Conservation (phyloP, 2,888 invertebrate genomes). For the Cerastis leucographa region DNA sequence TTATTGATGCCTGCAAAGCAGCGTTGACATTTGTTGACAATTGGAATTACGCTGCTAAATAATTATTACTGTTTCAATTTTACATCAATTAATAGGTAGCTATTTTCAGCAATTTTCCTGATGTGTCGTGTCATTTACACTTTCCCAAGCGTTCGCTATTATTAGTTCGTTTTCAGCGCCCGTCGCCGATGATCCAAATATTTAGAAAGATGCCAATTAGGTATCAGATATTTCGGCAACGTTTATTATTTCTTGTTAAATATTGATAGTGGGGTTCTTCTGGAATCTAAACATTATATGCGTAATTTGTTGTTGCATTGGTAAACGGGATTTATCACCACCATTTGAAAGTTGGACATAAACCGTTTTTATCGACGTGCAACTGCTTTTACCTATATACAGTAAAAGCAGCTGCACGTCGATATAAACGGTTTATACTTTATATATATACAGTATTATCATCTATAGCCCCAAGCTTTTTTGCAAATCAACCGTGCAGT, state of each 20-base stretch:
- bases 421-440: too few relatives aligned
- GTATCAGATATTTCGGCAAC: constrained; percentile 16
- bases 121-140: background rate
- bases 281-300: constrained; percentile 7
- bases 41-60: background rate
- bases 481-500: background rate
- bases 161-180: constrained; percentile 1
- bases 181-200: constrained; percentile 34
- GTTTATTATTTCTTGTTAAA: constrained; percentile 21
- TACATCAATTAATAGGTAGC: constrained; percentile 1
- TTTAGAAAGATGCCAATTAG: constrained; percentile 47
- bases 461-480: background rate
- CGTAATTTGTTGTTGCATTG: constrained; percentile 11
- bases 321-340: background rate
- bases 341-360: background rate
- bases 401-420: too few relatives aligned
- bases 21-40: constrained; percentile 4
- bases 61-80: background rate
- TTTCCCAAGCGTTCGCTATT: background rate
- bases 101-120: background rate
- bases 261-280: constrained; percentile 17
- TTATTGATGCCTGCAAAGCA: background rate
- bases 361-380: background rate
- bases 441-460: too few relatives aligned
- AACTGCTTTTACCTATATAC: too few relatives aligned